A percentile compares a stretch with the other conserved stretches of the same genome.
Conservation (phyloP, 2,797 vertebrate species). For the Chiloscyllium punctatum region DNA sequence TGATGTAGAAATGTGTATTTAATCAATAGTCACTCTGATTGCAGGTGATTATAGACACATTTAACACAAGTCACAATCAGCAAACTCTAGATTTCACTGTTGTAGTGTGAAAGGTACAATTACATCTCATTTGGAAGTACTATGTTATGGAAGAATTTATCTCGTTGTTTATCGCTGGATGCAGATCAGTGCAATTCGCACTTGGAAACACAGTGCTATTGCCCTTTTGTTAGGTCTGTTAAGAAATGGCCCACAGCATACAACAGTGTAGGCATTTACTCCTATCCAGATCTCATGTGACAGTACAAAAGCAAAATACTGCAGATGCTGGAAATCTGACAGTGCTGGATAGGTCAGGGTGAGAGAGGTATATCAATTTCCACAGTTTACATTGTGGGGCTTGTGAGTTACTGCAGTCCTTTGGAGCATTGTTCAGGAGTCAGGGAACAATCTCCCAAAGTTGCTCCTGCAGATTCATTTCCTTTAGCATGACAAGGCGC, state of each 20-base stretch:
- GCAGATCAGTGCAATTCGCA: neutral
- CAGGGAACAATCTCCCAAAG: neutral
- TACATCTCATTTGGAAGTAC: neutral
- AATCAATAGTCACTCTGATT: slow-evolving; percentile 71
- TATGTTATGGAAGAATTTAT: neutral
- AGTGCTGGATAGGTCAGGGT: no score
- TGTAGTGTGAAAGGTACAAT: neutral
- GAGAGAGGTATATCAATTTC: neutral
- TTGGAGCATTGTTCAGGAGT: neutral
- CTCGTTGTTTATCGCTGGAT: neutral
- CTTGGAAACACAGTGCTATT: neutral
- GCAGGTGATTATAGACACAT: slow-evolving; percentile 67
- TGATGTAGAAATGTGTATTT: slow-evolving; percentile 39
- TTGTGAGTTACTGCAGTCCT: neutral
- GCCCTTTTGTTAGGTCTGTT: no score
- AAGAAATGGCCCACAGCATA: neutral
- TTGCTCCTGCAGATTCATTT: neutral
- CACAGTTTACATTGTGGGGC: no score
- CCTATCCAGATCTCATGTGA: neutral
- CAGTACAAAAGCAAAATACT: no score
- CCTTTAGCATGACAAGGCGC: neutral
- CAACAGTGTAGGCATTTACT: neutral
- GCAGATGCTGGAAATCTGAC: no score
- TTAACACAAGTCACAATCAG: slow-evolving; percentile 54
- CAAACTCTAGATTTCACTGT: neutral